These are phyloP conservation scores for Luidia sarsii DNA, from an alignment of 53 echinoderm and acorn worm genomes.

Conservation along the genomic window DNA sequence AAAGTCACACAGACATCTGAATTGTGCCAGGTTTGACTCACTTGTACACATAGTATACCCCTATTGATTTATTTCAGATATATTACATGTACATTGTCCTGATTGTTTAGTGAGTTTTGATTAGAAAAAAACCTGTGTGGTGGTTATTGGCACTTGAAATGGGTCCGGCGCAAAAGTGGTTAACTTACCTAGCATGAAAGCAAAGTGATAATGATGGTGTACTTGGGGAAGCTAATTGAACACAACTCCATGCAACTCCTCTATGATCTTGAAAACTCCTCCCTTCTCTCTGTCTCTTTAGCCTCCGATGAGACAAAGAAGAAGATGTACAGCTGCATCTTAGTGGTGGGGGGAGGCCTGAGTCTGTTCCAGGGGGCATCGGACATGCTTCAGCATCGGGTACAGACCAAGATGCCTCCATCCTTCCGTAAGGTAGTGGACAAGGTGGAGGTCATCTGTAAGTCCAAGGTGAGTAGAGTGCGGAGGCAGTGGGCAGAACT, in stretches of 20 bases:
- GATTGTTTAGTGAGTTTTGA: too few species aligned
- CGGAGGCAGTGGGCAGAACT: too few species aligned
- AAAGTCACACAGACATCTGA: too few species aligned
- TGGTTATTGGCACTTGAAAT: too few species aligned
- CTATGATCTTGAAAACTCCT: too few species aligned
- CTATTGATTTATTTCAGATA: too few species aligned
- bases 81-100: too few species aligned
- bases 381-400: slow-evolving; percentile 87
- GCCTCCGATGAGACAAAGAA: slow-evolving; percentile 98
- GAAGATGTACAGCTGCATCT: slow-evolving; percentile 96
- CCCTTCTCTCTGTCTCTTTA: slow-evolving; percentile 24
- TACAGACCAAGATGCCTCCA: slow-evolving; percentile 89
- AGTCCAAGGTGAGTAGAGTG: slow-evolving; percentile 93
- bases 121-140: too few species aligned
- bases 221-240: neutral
- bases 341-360: slow-evolving; percentile 96
- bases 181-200: neutral
- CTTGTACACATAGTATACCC: too few species aligned
- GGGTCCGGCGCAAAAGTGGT: too few species aligned
- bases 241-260: too few species aligned
- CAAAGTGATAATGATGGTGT: neutral
- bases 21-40: too few species aligned
- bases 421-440: slow-evolving; percentile 82
- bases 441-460: slow-evolving; percentile 96
- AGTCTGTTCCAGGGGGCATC: slow-evolving; percentile 87